Evolutionary conservation across 2,113 vertebrate genomes (phyloP), one percentile per base, ranked within the genome.

Genomic region (Phyllostomus discolor): DNA sequence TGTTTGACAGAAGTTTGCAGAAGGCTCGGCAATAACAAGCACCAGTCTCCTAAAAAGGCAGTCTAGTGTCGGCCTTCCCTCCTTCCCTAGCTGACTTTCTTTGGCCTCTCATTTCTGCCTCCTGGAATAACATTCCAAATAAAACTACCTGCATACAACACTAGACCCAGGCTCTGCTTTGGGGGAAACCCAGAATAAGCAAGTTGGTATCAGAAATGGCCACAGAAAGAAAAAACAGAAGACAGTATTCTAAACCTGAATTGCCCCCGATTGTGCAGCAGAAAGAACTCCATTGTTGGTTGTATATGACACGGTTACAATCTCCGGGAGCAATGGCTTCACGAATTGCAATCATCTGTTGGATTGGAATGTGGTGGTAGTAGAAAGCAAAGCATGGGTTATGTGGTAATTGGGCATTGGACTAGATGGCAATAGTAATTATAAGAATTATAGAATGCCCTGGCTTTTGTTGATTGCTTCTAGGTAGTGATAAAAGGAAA

Each of bases 381-480:
- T 19, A 64, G 59, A 91, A 83, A 31, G 43, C 62, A 48, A 38
- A 82, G 43, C 41, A 52, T 33, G 67, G 22, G 67, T 81, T 96
- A 80, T 66, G n/a, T n/a, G n/a, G 76, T 82, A 62, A 52, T 67
- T 33, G 43, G 64, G 85, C 54, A 75, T 26, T 73, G 17, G 33
- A 43, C 73, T 9, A 80, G 48, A 59, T 35, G 6, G 54, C 52
- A 85, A 35, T 12, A 66, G 43, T 24, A 59, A 81, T 90, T 69
- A 69, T 75, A 90, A 94, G 59, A 92, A 92, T 84, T 72, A 75
- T 43, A 64, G 72, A 93, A 86, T 52, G 64, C 17, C 46, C 84
- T 83, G 64, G 89, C 35, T 92, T 92, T 91, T 12, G 52, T 83
- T 76, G 70, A 83, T 35, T 88, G 35, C 54, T 92, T 89, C 94